Evolutionary conservation across 2,888 invertebrate species (phyloP).

Genomic region (Orthonevra nobilis): DNA sequence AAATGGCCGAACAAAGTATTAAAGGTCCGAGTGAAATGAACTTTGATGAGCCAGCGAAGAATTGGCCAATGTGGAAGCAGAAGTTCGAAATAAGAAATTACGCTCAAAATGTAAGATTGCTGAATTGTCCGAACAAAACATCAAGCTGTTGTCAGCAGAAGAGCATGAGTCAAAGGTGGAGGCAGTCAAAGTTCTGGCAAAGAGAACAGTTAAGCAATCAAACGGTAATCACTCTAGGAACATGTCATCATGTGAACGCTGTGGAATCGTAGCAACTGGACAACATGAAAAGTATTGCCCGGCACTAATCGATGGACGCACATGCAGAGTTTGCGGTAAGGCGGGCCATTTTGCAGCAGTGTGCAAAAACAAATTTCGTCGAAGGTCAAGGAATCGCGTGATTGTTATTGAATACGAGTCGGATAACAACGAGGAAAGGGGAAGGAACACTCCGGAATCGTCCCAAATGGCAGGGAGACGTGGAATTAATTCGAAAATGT

Average conservation of each 20-base stretch:
- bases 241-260: background rate
- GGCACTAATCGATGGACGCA: background rate
- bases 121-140: background rate
- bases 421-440: no score
- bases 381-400: no score
- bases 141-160: slow-evolving; percentile 3
- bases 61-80: slow-evolving; percentile 23
- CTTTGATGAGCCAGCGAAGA: slow-evolving; percentile 25
- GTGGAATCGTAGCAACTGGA: background rate
- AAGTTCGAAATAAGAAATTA: slow-evolving; percentile 13
- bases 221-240: background rate
- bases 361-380: no score
- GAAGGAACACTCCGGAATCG: no score
- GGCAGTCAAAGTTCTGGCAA: background rate
- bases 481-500: no score
- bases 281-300: background rate
- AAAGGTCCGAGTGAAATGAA: slow-evolving; percentile 20
- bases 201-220: background rate
- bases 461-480: no score
- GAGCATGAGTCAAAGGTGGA: background rate
- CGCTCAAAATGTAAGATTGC: slow-evolving; percentile 11
- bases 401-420: no score
- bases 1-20: slow-evolving; percentile 16
- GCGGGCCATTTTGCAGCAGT: no score
- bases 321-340: no score